phyloP scores from a whole-genome alignment of 1,140 invertebrate genomes.

The Reticulitermes speratus region DNA sequence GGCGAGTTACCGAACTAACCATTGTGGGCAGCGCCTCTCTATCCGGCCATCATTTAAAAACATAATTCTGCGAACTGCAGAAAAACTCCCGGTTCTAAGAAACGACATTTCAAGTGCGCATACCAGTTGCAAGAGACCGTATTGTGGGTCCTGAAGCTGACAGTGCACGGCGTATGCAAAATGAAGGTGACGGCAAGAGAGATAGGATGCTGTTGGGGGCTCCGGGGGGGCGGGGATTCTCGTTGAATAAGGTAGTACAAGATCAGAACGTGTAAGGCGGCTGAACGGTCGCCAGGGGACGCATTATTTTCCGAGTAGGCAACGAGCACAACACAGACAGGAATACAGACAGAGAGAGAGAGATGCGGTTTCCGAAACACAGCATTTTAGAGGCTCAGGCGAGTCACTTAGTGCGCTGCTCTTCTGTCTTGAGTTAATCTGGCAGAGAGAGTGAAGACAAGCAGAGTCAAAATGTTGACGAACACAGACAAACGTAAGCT shows the following conservation, averaged over 20 bases:
- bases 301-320: constrained; percentile 2
- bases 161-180: constrained; percentile 11
- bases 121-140: not conserved
- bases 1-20: too few relatives aligned
- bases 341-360: not conserved
- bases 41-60: too few relatives aligned
- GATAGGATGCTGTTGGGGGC: too few relatives aligned
- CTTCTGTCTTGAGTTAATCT: not conserved
- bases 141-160: not conserved
- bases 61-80: not conserved
- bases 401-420: not conserved
- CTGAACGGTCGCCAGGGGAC: not conserved
- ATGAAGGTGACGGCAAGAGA: not conserved
- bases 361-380: not conserved
- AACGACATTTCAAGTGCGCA: not conserved
- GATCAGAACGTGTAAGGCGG: not conserved
- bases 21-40: too few relatives aligned
- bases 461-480: not conserved
- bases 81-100: not conserved
- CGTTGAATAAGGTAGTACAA: not conserved
- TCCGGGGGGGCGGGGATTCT: not conserved
- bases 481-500: not conserved
- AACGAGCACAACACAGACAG: not conserved
- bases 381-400: not conserved
- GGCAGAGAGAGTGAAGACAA: not conserved